A percentile compares a stretch with the other conserved stretches of the same genome.
Evolutionary conservation across 1,140 invertebrate species (phyloP).

Genomic region (Hypothenemus hampei): DNA sequence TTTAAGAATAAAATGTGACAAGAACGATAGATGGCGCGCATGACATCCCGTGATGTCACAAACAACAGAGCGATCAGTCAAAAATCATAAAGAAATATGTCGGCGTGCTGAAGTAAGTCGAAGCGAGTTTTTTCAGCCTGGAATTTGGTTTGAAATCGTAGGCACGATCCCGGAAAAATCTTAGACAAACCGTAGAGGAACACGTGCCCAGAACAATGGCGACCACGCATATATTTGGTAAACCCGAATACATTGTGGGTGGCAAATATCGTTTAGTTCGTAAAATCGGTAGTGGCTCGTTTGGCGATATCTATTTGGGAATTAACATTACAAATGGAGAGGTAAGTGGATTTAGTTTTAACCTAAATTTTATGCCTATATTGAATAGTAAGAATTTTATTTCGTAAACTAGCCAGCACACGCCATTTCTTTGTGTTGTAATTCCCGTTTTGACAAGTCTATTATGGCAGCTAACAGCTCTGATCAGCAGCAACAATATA

Average conservation of each 20-base stretch:
- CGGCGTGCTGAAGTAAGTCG: slow-evolving; percentile 44
- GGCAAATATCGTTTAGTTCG: slow-evolving; percentile 91
- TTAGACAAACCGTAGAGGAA: slow-evolving; percentile 28
- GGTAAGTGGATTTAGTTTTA: no score
- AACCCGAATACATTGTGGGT: slow-evolving; percentile 62
- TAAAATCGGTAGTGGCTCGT: slow-evolving; percentile 97
- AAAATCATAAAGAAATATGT: slow-evolving; percentile 41
- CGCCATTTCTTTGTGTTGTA: no score
- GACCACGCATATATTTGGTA: slow-evolving; percentile 36
- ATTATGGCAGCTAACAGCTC: no score
- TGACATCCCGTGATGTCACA: slow-evolving; percentile 41
- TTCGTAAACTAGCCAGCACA: no score
- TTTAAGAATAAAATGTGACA: no score
- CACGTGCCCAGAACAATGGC: slow-evolving; percentile 33
- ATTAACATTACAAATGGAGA: slow-evolving; percentile 96
- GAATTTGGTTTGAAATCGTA: slow-evolving; percentile 29
- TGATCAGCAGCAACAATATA: no score
- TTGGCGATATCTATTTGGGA: slow-evolving; percentile 97
- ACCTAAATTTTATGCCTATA: no score
- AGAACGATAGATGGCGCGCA: no score
- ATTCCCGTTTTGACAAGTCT: no score
- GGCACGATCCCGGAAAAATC: slow-evolving; percentile 34
- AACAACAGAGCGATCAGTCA: slow-evolving; percentile 42
- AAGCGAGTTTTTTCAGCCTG: slow-evolving; percentile 40
- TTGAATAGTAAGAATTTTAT: no score